These are phyloP conservation scores for Acipenser transmontanus DNA, from an alignment of 2,797 vertebrate genomes.

Conservation along the genomic window DNA sequence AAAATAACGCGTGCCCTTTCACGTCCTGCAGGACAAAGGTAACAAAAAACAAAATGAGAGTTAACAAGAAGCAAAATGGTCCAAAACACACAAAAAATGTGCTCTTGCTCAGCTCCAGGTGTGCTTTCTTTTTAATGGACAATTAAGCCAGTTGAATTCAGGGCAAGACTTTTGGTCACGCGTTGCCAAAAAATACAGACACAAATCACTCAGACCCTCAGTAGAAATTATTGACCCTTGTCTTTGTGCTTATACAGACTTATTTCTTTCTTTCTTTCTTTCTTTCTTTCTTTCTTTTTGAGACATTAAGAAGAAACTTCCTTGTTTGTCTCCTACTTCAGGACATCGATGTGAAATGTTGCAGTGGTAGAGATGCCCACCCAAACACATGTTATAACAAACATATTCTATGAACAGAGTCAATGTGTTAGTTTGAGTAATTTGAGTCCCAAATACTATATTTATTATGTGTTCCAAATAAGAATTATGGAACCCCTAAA, in stretches of 20 bases:
- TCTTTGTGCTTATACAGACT: background rate
- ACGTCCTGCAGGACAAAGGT: constrained; percentile 14
- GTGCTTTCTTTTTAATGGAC: constrained; percentile 13
- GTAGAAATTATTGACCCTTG: background rate
- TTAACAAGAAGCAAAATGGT: constrained; percentile 13
- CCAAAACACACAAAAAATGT: constrained; percentile 15
- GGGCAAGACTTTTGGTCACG: constrained; percentile 2
- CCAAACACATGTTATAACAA: too few species aligned
- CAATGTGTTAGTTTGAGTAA: too few species aligned
- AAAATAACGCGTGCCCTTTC: constrained; percentile 19
- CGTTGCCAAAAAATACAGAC: background rate
- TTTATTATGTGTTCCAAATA: too few species aligned
- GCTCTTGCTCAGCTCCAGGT: constrained; percentile 18
- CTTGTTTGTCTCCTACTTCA: too few species aligned
- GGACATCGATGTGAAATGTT: too few species aligned
- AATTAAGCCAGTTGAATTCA: constrained; percentile 6
- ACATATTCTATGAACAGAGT: too few species aligned
- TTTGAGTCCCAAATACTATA: too few species aligned
- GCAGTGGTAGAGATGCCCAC: too few species aligned
- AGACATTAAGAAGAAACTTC: background rate
- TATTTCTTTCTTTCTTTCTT: background rate
- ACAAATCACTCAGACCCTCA: background rate
- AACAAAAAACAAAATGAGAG: constrained; percentile 14
- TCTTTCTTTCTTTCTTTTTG: background rate
- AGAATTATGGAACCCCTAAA: too few species aligned